Base-by-base conservation (phyloP, 2,888 invertebrate species). In the Palloptera scutellata region DNA sequence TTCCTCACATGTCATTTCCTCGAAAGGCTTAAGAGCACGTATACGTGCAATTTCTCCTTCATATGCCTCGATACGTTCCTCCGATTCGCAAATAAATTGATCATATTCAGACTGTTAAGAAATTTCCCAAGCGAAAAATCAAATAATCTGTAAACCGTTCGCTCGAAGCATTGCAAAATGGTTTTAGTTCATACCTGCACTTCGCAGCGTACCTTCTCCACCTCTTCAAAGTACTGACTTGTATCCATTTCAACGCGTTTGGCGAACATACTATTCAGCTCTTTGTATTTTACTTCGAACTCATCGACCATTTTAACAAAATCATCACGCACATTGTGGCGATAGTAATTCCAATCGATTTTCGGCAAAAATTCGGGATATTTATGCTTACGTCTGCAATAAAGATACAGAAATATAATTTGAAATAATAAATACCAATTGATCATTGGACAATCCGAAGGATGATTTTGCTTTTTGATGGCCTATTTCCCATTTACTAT, bases 261-360 rank as follows among this genome's bases (percentile, higher is more conserved):
- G 10, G 71, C 70, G 42, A 78, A 80, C 1, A 76, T 17, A 0
- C 70, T 76, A 17, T 77, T 77, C 1, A 82, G 42, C 8, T 78
- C 77, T 17, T 78, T 76, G 74, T 94, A 97, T 74, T 92, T 90
- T 78, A 93, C 92, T 82, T 95, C 91, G 85, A 95, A 96, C 59
- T 88, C 89, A 45, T 93, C 93, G 0, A 96, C 95, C 89, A 97
- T 88, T 43, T 91, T 90, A 66, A 93, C 86, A 64, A 90, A 85
- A 0, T 92, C 88, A 30, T 54, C 11, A 1, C 87, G 85, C 54
- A 88, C 87, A 51, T 87, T 86, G 48, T 87, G 85, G 81, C 91
- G 92, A 86, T 97, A 97, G 63, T 85, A 83, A 0, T 88, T 83
- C 93, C 96, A 97, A 85, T 97, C 91, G 74, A 97, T 91, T 79